Base-by-base conservation (phyloP, 1,140 invertebrate genomes). In the Drosophila willistoni region DNA sequence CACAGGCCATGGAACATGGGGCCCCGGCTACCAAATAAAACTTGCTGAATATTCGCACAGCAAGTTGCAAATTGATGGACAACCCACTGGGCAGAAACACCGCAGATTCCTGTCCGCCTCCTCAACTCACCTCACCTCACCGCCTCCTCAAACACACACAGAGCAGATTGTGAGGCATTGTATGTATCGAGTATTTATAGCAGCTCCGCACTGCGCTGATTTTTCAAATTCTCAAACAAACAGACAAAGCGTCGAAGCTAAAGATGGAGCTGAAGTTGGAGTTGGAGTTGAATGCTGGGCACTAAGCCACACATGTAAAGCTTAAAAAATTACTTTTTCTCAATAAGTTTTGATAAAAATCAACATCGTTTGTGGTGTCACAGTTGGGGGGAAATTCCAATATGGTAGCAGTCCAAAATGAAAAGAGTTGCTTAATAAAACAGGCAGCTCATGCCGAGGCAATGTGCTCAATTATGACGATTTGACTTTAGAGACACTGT, bases 331-430 rank as follows among this genome's bases (percentile, higher is more conserved):
- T 87, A 87, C 84, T 54, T 87, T 87, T 87, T 87, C 84, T 89
- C 84, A 87, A 87, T 87, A 89, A 89, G 84, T 87, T 87, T 89
- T 87, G 84, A 87, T 87, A 87, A 87, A 87, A 87, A 87, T 87
- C 84, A 87, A 89, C 84, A 87, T 87, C 84, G 84, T 87, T 87
- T 86, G 84, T 77, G 83, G 64, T 65, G 59, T 77, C 85, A 56
- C 84, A 87, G 84, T 78, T 80, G 84, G 84, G 84, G 84, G 84
- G 80, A 85, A 79, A 87, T 87, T 84, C 84, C 84, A 65, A 87
- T 87, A 89, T 89, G 84, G 84, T 89, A 89, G 84, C 83, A 64
- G 68, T 54, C 22, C 6, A 51, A 56, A 29, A 14, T 7, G 14
- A 56, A 71, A 78, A 73, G 34, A 33, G 61, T n/a, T n/a, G 54